phyloP scores from a whole-genome alignment of 2,888 invertebrate species.

The Acrobasis consociella region DNA sequence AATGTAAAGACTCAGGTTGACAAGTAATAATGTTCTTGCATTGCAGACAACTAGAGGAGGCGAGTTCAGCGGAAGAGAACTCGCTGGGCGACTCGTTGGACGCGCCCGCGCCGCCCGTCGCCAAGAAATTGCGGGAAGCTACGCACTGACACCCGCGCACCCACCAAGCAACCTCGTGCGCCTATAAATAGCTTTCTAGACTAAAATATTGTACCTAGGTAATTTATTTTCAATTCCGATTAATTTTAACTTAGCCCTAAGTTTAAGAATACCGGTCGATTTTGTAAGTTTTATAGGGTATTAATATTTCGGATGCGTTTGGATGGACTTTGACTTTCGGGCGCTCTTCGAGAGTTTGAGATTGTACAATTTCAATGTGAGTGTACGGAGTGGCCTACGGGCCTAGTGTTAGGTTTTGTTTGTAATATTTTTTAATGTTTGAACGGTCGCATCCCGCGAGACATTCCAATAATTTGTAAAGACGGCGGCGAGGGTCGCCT shows the following conservation, averaged over 20 bases:
- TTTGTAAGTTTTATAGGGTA: constrained; percentile 84
- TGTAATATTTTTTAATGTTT: constrained; percentile 66
- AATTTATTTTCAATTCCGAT: constrained; percentile 84
- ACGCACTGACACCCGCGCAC: constrained; percentile 75
- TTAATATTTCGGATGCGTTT: constrained; percentile 67
- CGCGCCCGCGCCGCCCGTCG: constrained; percentile 60
- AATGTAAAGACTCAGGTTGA: constrained; percentile 14
- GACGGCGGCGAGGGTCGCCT: constrained; percentile 55
- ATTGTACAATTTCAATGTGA: constrained; percentile 71
- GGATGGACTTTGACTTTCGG: constrained; percentile 50
- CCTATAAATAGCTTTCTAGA: constrained; percentile 80
- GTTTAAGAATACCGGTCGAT: constrained; percentile 79
- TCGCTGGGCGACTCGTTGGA: constrained; percentile 73
- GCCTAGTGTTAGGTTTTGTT: constrained; percentile 71
- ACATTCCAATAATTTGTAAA: constrained; percentile 80
- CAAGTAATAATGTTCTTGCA: constrained; percentile 30
- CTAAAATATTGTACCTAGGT: constrained; percentile 83
- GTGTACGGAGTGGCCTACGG: constrained; percentile 63
- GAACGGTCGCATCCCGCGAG: constrained; percentile 77
- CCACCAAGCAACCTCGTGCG: constrained; percentile 67
- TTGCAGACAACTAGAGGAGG: constrained; percentile 75
- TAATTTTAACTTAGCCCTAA: constrained; percentile 81
- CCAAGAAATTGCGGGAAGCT: constrained; percentile 76
- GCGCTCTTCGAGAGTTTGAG: constrained; percentile 57
- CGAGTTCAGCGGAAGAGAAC: constrained; percentile 81